Conservation (phyloP, 1,140 invertebrate genomes). For the Danaus melanippus region DNA sequence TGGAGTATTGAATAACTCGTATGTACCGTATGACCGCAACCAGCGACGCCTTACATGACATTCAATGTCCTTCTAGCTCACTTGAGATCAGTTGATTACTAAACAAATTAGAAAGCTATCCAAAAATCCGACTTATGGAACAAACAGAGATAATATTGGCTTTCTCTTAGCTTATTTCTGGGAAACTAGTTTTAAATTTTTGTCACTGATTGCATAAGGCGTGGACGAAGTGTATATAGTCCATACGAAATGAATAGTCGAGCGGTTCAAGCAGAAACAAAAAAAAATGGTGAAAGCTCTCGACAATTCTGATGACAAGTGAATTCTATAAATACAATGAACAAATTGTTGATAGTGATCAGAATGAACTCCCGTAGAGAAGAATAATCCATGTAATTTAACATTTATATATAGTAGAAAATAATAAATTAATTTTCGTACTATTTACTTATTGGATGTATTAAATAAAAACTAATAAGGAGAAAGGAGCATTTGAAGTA, state of each 20-base stretch:
- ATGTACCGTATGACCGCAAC: conserved; percentile 33
- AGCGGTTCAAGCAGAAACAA: conserved; percentile 28
- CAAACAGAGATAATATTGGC: conserved; percentile 34
- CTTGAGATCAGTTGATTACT: conserved; percentile 14
- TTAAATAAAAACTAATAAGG: no score
- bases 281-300: conserved; percentile 42
- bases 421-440: no score
- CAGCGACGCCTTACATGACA: conserved; percentile 21
- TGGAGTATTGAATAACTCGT: conserved; percentile 45
- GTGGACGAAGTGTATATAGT: conserved; percentile 45
- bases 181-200: conserved; percentile 48
- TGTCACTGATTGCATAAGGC: conserved; percentile 48
- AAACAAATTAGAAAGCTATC: conserved; percentile 28
- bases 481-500: no score
- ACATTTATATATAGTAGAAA: conserved; percentile 1
- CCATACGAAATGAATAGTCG: conserved; percentile 36
- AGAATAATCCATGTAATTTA: no score
- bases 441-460: no score
- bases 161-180: conserved; percentile 49
- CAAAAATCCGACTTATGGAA: conserved; percentile 24
- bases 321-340: no score
- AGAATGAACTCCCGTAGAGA: no score
- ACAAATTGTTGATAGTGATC: no score
- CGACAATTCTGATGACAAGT: conserved; percentile 18
- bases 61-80: conserved; percentile 18